Base-by-base conservation (phyloP, 2,797 vertebrate species). In the Philypnodon macrostomus region DNA sequence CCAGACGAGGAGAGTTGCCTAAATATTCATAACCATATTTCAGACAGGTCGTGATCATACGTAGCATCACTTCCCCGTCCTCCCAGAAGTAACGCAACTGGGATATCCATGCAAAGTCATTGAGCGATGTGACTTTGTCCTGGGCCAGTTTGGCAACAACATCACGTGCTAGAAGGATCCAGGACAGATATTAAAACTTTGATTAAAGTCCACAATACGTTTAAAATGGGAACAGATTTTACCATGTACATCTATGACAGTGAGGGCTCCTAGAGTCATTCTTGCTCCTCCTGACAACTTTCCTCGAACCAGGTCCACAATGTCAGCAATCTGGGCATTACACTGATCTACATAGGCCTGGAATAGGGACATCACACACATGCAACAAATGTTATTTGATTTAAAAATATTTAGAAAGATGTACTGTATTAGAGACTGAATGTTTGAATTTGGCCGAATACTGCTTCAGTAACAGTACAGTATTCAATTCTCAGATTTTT, bases 11-110 rank as follows among this genome's bases (percentile, higher is more conserved):
- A 0, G 93, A 96, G 83, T 95, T 98, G 2, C 96, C 96, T 65
- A 98, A 85, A 67, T 98, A 98, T 63, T 98, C 94, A 8, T 98
- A 98, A 30, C 96, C 95, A 7, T 97, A 98, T 35, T 81, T 91
- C 56, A 87, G 78, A 55, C 87, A 89, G 1, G 96, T 96, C 2
- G 93, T 96, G 77, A 98, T 96, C 94, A 98, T 98, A 54, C 89
- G 70, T 30, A 98, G 84, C 13, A 88, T 80, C 12, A 95, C 94
- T 1, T 95, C 82, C 0, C 53, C 71, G 0, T 62, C 85, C 48
- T 90, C 85, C 95, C 94, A 96, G 80, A 91, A 95, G 73, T 97
- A 97, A 29, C 93, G 90, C 64, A 98, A 85, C 74, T 97, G 95
- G 41, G 93, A 96, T 77, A 94, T 92, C 95, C 93, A 98, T 14